Evolutionary conservation across 2,113 vertebrate genomes (phyloP).

Genomic region (Psephotus haematonotus): DNA sequence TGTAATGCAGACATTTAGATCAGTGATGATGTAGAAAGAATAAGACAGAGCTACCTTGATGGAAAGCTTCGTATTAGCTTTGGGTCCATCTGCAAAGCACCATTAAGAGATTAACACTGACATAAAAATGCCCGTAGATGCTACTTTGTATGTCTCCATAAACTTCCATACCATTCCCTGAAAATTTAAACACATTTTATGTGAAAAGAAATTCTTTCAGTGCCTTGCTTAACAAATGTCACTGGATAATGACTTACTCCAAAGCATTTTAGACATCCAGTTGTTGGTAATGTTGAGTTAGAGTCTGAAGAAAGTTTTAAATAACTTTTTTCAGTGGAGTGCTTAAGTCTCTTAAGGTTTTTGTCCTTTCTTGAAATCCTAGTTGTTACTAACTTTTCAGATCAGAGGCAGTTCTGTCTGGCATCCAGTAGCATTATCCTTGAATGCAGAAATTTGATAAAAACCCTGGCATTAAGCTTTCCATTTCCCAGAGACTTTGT

Average conservation of each 20-base stretch:
- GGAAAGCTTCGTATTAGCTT: background rate
- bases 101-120: background rate
- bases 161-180: background rate
- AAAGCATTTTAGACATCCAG: background rate
- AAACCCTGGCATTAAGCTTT: background rate
- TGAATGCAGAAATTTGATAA: background rate
- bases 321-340: background rate
- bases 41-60: background rate
- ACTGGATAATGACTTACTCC: background rate
- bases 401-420: background rate
- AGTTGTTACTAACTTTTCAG: background rate
- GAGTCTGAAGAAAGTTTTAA: background rate
- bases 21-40: background rate
- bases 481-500: background rate
- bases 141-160: background rate
- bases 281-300: background rate
- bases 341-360: background rate
- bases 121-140: background rate
- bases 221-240: background rate
- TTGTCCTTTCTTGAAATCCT: background rate
- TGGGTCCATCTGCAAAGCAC: background rate
- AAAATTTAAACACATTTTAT: background rate
- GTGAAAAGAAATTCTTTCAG: background rate
- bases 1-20: background rate
- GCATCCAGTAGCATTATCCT: background rate